Conservation (phyloP, 2,797 vertebrate genomes). For the Macrochelys suwanniensis region DNA sequence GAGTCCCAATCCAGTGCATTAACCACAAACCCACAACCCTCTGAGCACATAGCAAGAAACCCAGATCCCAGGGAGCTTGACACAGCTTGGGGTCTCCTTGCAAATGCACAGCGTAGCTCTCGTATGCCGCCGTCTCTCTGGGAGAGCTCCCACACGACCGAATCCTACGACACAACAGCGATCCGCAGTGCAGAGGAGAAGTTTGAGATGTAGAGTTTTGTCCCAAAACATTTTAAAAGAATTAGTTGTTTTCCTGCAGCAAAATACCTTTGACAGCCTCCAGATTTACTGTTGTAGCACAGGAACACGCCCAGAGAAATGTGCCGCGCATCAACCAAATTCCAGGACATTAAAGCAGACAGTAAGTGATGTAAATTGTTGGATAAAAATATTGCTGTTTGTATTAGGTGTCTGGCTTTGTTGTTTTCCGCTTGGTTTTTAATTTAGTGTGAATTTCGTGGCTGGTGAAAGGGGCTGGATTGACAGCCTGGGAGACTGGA, state of each 20-base stretch:
- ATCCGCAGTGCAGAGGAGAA: background rate
- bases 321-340: background rate
- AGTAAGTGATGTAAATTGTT: constrained; percentile 58
- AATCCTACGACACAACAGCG: rapidly evolving
- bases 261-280: constrained; percentile 29
- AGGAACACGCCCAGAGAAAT: background rate
- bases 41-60: background rate
- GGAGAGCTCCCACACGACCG: rapidly evolving
- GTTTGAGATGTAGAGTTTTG: background rate
- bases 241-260: background rate
- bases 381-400: constrained; percentile 17
- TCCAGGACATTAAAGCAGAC: constrained; percentile 46
- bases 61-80: background rate
- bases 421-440: constrained; percentile 37
- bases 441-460: background rate
- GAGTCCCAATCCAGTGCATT: background rate
- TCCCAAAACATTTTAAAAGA: background rate
- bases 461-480: background rate
- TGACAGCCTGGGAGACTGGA: background rate
- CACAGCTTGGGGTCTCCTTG: background rate
- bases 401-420: background rate
- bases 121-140: background rate
- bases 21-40: background rate
- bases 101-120: background rate
- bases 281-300: background rate